phyloP scores from a whole-genome alignment of 1,140 invertebrate species.

The Drosophila triauraria region DNA sequence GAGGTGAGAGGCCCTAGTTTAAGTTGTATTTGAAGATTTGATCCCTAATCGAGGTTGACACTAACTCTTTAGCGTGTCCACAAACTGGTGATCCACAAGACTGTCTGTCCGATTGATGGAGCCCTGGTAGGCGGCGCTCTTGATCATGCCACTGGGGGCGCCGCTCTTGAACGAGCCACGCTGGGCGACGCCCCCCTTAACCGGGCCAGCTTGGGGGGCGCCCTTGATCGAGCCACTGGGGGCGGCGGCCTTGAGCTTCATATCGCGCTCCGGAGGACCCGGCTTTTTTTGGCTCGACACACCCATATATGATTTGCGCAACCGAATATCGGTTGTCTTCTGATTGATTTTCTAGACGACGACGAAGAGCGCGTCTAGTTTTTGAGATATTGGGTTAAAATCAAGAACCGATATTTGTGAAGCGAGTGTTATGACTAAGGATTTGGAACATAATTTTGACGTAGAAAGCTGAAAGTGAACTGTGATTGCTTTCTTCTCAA shows the following conservation, averaged over 20 bases:
- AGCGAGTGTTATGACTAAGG: constrained; percentile 15
- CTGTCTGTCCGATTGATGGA: constrained; percentile 3
- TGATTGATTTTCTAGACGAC: not conserved
- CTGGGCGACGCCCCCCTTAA: not conserved
- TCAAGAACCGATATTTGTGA: constrained; percentile 9
- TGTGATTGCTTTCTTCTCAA: not conserved
- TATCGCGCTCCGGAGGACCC: constrained; percentile 7
- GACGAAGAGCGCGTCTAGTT: not conserved
- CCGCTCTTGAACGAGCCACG: not conserved
- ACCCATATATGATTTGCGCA: not conserved
- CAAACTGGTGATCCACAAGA: constrained; percentile 3
- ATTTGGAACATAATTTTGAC: constrained; percentile 42
- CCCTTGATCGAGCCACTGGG: not conserved
- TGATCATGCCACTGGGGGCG: not conserved
- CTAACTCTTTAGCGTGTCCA: constrained; percentile 11
- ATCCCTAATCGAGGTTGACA: not conserved
- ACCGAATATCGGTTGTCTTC: not conserved
- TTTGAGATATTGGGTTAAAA: constrained; percentile 1
- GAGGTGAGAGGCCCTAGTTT: not conserved
- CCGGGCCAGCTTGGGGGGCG: not conserved
- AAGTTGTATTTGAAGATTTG: not conserved
- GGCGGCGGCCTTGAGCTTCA: constrained; percentile 2
- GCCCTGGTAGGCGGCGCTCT: not conserved
- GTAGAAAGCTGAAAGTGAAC: constrained; percentile 2
- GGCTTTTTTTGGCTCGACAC: constrained; percentile 1